A percentile compares a stretch with the other conserved stretches of the same genome.
phyloP scores from a whole-genome alignment of 1,140 invertebrate species.

The Episyrphus balteatus region DNA sequence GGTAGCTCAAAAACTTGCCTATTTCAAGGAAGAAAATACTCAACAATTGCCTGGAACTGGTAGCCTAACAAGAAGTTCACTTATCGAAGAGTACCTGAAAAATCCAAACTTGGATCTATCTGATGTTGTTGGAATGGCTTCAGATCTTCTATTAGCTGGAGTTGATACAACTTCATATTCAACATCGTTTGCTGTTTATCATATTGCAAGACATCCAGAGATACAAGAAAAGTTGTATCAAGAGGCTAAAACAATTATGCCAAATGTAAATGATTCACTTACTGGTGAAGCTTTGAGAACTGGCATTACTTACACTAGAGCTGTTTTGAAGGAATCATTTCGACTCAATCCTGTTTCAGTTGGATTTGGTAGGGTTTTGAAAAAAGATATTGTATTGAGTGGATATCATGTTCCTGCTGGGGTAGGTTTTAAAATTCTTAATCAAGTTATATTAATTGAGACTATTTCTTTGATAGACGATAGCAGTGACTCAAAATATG shows the following conservation, averaged over 20 bases:
- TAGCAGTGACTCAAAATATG: slow-evolving; percentile 81
- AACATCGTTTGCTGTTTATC: slow-evolving; percentile 68
- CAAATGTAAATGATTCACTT: slow-evolving; percentile 39
- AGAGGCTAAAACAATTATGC: slow-evolving; percentile 50
- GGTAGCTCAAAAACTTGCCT: slow-evolving; percentile 45
- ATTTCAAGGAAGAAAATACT: slow-evolving; percentile 31
- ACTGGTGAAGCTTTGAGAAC: slow-evolving; percentile 46
- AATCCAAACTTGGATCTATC: slow-evolving; percentile 56
- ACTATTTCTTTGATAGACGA: slow-evolving; percentile 54
- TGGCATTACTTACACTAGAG: slow-evolving; percentile 60
- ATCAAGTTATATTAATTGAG: neutral
- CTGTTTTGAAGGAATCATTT: slow-evolving; percentile 74
- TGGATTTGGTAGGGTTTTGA: slow-evolving; percentile 66
- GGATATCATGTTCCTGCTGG: slow-evolving; percentile 76
- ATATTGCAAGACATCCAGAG: slow-evolving; percentile 59
- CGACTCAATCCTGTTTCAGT: slow-evolving; percentile 73
- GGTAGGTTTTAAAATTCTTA: slow-evolving; percentile 44
- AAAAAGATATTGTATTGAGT: slow-evolving; percentile 62
- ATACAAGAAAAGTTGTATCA: slow-evolving; percentile 60
- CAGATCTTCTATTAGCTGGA: slow-evolving; percentile 74
- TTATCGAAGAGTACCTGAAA: slow-evolving; percentile 55
- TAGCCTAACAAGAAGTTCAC: slow-evolving; percentile 26
- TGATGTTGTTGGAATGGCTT: slow-evolving; percentile 69
- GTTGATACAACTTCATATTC: slow-evolving; percentile 80
- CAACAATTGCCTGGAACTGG: slow-evolving; percentile 8